These are phyloP conservation scores for Anoncus sp. DNA, from an alignment of 2,888 invertebrate species.

Conservation along the genomic window DNA sequence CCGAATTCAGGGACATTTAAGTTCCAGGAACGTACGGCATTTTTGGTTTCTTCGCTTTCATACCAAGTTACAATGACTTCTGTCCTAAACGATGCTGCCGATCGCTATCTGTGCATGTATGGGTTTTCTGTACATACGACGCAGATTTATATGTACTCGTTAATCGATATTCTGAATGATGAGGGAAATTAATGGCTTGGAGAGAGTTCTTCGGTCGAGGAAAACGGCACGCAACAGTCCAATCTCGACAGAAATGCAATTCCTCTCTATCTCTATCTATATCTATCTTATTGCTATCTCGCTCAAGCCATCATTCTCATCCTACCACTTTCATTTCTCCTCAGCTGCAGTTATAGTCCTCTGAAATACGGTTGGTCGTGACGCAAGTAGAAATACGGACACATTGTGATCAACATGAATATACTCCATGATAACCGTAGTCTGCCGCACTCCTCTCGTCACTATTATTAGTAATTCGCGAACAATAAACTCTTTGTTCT, in stretches of 20 bases:
- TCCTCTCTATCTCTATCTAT: neutral
- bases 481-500: slow-evolving; percentile 16
- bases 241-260: slow-evolving; percentile 28
- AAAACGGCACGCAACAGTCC: slow-evolving; percentile 31
- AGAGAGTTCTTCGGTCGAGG: slow-evolving; percentile 2
- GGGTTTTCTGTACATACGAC: too few relatives aligned
- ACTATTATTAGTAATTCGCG: slow-evolving; percentile 30
- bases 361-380: slow-evolving; percentile 12
- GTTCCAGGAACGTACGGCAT: neutral
- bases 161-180: slow-evolving; percentile 29
- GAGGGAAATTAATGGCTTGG: slow-evolving; percentile 11
- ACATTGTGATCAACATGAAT: slow-evolving; percentile 4
- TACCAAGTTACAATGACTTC: neutral
- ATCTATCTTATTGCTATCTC: neutral
- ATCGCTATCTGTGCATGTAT: too few relatives aligned
- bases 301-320: neutral
- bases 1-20: slow-evolving; percentile 30
- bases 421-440: slow-evolving; percentile 1
- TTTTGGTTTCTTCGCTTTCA: neutral
- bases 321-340: slow-evolving; percentile 31
- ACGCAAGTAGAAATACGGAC: slow-evolving; percentile 8
- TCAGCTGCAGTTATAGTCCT: neutral
- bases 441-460: neutral
- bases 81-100: neutral
- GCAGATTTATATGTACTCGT: slow-evolving; percentile 4